Conservation (phyloP, 1,140 invertebrate species). For the Listronotus bonariensis region DNA sequence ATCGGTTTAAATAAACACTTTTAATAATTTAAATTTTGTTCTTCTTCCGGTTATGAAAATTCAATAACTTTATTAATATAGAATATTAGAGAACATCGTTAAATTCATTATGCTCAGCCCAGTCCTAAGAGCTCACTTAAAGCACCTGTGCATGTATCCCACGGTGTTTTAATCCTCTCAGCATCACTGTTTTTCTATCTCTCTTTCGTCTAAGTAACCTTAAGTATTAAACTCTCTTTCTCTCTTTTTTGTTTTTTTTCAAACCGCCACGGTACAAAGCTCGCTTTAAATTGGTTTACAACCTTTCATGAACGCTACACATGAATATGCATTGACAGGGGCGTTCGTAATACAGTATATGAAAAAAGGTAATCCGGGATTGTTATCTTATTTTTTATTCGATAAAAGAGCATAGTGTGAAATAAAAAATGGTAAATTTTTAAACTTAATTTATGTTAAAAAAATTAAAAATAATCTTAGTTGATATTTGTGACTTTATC, state of each 20-base stretch:
- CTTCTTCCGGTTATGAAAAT: no score
- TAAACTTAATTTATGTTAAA: no score
- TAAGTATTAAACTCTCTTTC: constrained; percentile 1
- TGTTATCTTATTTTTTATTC: neutral
- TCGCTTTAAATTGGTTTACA: constrained; percentile 28
- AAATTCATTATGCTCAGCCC: constrained; percentile 1
- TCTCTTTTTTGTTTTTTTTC: constrained; percentile 9
- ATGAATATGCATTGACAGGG: constrained; percentile 21
- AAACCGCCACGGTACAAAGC: constrained; percentile 12
- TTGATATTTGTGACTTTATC: no score
- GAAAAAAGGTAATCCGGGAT: neutral
- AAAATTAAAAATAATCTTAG: no score
- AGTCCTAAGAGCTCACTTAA: constrained; percentile 15
- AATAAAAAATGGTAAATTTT: no score
- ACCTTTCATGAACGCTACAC: constrained; percentile 16
- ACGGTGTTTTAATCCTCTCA: constrained; percentile 17
- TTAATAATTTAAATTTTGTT: no score
- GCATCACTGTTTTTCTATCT: constrained; percentile 10
- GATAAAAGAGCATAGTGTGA: neutral
- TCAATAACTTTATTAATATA: no score
- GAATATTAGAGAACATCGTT: constrained; percentile 7
- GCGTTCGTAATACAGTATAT: neutral
- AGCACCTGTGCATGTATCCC: constrained; percentile 24
- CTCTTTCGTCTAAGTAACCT: constrained; percentile 16
- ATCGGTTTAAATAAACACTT: no score